These are phyloP conservation scores for Coracopsis vasa DNA, from an alignment of 2,113 vertebrate species.

Conservation along the genomic window DNA sequence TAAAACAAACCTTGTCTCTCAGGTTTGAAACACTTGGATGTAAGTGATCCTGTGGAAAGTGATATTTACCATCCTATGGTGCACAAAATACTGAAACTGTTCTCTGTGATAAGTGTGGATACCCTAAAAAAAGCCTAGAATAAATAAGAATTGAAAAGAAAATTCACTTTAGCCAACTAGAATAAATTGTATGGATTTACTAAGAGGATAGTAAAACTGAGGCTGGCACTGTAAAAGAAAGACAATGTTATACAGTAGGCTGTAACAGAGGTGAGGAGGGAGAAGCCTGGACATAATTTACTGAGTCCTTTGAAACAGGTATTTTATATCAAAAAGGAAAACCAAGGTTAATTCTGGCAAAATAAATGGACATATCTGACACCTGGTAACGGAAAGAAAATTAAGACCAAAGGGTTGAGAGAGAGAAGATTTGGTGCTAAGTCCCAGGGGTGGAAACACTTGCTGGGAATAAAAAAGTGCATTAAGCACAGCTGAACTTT, in stretches of 20 bases:
- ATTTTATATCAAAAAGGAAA: slow-evolving; percentile 18
- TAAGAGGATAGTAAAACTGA: background rate
- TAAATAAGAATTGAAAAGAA: slow-evolving; percentile 17
- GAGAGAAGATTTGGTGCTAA: background rate
- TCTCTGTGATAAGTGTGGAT: background rate
- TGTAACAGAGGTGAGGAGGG: background rate
- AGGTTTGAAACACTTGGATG: background rate
- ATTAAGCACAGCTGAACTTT: background rate
- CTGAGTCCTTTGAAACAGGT: slow-evolving; percentile 15
- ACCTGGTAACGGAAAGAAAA: background rate
- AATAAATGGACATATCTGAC: background rate
- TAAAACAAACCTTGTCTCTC: background rate
- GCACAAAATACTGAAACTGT: background rate
- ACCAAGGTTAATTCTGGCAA: background rate
- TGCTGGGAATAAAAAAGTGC: background rate
- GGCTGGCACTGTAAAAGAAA: background rate
- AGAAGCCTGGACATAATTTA: background rate
- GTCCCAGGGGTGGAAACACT: background rate
- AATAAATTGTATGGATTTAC: slow-evolving; percentile 47
- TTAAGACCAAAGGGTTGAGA: background rate
- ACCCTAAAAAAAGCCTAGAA: slow-evolving; percentile 31
- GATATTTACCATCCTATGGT: background rate
- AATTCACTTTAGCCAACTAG: slow-evolving; percentile 5
- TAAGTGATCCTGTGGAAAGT: background rate
- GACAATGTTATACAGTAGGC: background rate